Percentiles rank a stretch among this genome's conserved stretches.
These are phyloP conservation scores for Urocitellus parryii DNA, from an alignment of 2,113 vertebrate genomes.

Conservation along the genomic window DNA sequence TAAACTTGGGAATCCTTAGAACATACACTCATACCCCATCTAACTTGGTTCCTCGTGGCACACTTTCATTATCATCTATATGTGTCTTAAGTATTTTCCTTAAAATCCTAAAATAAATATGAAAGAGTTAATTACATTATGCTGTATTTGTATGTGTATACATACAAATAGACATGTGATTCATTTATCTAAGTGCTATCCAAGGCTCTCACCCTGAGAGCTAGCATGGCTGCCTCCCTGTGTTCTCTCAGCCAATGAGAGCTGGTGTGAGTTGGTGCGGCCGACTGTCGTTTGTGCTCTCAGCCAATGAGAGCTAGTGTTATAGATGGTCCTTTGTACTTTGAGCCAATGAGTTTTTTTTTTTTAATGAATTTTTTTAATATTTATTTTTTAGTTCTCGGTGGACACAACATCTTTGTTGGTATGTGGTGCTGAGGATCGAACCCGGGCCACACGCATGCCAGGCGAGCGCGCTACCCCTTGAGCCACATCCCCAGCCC, in stretches of 20 bases:
- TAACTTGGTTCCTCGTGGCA: neutral
- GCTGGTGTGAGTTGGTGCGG: too few relatives aligned
- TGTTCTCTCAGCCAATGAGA: neutral
- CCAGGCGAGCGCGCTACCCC: too few relatives aligned
- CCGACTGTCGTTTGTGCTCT: neutral
- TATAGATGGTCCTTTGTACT: neutral
- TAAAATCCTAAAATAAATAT: neutral
- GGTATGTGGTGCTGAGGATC: too few relatives aligned
- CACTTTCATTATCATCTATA: neutral
- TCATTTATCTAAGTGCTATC: neutral
- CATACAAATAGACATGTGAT: neutral
- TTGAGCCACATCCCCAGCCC: too few relatives aligned
- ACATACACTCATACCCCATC: neutral
- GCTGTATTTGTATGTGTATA: neutral
- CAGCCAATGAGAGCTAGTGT: neutral
- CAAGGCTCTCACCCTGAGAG: neutral
- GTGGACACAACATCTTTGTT: too few relatives aligned
- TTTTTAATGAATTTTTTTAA: too few relatives aligned
- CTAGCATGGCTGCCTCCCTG: accelerated
- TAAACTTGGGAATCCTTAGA: neutral
- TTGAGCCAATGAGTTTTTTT: neutral
- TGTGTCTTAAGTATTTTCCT: neutral
- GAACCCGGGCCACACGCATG: too few relatives aligned
- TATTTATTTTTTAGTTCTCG: too few relatives aligned
- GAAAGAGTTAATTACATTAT: neutral